Conservation (phyloP, 2,113 vertebrate species). For the Crotalus tigris region DNA sequence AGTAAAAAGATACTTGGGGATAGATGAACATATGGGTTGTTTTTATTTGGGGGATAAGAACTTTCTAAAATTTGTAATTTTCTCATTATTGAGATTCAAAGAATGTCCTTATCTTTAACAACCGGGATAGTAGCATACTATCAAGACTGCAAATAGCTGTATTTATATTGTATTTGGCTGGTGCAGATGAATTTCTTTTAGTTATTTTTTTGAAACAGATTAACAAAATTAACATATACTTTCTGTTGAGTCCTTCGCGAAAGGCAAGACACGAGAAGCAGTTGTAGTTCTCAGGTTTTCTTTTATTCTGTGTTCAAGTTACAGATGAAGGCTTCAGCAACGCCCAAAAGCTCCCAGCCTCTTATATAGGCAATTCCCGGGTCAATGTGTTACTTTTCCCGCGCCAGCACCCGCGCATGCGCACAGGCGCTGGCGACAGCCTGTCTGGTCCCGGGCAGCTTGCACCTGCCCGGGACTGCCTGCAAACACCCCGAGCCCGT, state of each 20-base stretch:
- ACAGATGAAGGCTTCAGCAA: too few relatives aligned
- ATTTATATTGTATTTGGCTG: not conserved
- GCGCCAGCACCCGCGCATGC: too few relatives aligned
- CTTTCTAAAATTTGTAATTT: not conserved
- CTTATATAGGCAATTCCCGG: too few relatives aligned
- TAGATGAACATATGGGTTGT: not conserved
- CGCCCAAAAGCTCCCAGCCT: too few relatives aligned
- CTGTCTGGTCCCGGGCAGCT: too few relatives aligned
- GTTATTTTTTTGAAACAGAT: not conserved
- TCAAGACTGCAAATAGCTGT: not conserved
- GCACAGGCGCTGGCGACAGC: too few relatives aligned
- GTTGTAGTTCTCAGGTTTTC: too few relatives aligned
- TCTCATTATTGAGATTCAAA: not conserved
- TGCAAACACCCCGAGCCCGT: too few relatives aligned
- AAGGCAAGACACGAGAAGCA: too few relatives aligned
- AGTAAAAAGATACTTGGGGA: not conserved
- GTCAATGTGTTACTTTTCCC: too few relatives aligned
- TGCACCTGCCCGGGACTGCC: too few relatives aligned
- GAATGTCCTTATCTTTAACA: not conserved
- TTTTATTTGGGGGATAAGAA: not conserved
- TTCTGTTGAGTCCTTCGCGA: not conserved
- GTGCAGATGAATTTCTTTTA: not conserved
- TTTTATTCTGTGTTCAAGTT: too few relatives aligned
- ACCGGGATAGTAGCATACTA: not conserved
- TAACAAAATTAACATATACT: not conserved